Percentiles rank a stretch among this genome's conserved stretches.
Conservation (phyloP, 2,888 invertebrate genomes). For the Morpho achilles region DNA sequence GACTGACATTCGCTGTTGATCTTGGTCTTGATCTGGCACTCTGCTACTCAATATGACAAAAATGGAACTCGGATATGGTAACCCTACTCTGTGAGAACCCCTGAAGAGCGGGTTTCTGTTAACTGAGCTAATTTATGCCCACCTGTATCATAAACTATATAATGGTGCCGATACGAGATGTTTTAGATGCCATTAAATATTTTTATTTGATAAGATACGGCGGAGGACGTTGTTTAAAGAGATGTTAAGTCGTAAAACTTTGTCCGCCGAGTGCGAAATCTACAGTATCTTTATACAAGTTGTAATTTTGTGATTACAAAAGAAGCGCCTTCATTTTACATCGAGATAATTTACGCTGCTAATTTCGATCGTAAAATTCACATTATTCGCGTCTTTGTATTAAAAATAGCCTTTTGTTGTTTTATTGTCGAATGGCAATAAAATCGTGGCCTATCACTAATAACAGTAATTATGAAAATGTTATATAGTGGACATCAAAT, state of each 20-base stretch:
- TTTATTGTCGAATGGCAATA: background rate
- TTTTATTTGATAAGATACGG: constrained; percentile 43
- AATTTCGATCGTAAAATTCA: constrained; percentile 8
- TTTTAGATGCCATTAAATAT: constrained; percentile 49
- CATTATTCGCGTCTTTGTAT: constrained; percentile 6
- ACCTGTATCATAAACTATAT: constrained; percentile 71
- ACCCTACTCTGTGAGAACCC: constrained; percentile 45
- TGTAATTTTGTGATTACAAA: constrained; percentile 23
- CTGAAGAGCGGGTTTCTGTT: constrained; percentile 70
- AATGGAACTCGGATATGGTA: constrained; percentile 11
- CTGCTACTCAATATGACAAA: too few relatives aligned
- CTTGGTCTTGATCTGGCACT: too few relatives aligned
- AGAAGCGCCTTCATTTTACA: constrained; percentile 8
- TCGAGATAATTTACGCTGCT: constrained; percentile 11
- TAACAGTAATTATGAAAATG: too few relatives aligned
- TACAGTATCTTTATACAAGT: constrained; percentile 41
- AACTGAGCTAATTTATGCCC: constrained; percentile 74
- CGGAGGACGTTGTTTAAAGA: constrained; percentile 39
- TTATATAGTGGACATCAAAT: too few relatives aligned
- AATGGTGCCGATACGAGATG: constrained; percentile 47
- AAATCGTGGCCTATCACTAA: background rate
- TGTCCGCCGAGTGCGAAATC: constrained; percentile 44
- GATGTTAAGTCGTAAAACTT: constrained; percentile 51
- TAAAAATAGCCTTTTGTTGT: constrained; percentile 2
- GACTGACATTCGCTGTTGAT: too few relatives aligned